These are phyloP conservation scores for Indicator maculatus DNA, from an alignment of 2,113 vertebrate genomes.

Conservation along the genomic window DNA sequence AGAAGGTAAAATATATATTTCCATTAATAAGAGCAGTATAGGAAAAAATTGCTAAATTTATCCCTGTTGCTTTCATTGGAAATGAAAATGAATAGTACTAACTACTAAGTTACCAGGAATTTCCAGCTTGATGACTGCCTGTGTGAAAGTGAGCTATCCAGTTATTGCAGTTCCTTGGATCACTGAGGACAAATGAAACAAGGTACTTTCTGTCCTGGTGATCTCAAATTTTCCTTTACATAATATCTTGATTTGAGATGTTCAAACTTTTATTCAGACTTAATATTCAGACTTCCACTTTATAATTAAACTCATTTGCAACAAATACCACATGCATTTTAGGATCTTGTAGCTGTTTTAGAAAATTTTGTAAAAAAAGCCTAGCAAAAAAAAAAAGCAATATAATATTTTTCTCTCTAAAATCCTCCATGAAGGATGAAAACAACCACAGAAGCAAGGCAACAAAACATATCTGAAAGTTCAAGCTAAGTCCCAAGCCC, in stretches of 20 bases:
- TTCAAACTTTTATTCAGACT: background rate
- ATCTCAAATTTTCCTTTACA: background rate
- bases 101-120: background rate
- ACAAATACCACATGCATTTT: background rate
- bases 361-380: background rate
- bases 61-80: background rate
- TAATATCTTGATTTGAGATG: background rate
- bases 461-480: background rate
- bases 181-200: background rate
- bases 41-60: background rate
- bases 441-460: background rate
- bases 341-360: background rate
- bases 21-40: background rate
- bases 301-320: background rate
- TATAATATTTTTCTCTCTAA: background rate
- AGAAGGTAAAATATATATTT: background rate
- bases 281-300: background rate
- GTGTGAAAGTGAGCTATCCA: background rate
- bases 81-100: fast-evolving
- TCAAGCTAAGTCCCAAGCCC: background rate
- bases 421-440: background rate
- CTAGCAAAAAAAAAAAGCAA: background rate
- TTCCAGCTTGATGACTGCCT: background rate
- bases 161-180: background rate
- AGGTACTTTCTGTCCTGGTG: background rate